Evolutionary conservation across 2,797 vertebrate genomes (phyloP).

Genomic region (Leuciscus waleckii): DNA sequence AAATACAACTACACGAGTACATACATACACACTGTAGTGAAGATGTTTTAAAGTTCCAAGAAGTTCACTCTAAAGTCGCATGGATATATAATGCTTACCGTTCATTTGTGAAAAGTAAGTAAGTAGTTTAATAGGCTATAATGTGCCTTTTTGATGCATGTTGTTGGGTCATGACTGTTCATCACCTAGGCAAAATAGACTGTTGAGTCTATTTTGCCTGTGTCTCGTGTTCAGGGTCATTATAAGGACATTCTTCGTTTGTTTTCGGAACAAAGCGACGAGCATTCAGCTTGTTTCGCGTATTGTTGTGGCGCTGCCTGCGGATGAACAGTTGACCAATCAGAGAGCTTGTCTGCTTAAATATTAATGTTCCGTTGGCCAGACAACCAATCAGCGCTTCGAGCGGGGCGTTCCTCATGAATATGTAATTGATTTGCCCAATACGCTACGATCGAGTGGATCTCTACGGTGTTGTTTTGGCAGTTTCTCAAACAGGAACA

Average conservation of each 20-base stretch:
- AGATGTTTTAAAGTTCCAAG: neutral
- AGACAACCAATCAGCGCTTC: conserved; percentile 28
- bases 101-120: neutral
- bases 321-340: neutral
- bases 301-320: neutral
- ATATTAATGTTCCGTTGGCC: conserved; percentile 1
- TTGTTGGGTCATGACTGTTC: neutral
- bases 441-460: neutral
- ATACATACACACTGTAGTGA: neutral
- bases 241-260: neutral
- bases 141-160: neutral
- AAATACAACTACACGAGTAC: neutral
- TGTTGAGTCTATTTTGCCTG: neutral
- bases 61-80: too few relatives aligned
- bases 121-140: neutral
- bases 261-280: neutral
- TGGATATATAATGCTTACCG: neutral
- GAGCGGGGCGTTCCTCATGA: conserved; percentile 17
- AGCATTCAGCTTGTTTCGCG: neutral
- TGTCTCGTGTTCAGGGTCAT: neutral
- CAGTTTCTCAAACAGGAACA: neutral
- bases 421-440: neutral
- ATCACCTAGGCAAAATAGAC: too few relatives aligned
- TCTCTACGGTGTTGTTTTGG: conserved; percentile 3
- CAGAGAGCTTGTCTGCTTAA: neutral